Conservation (phyloP, 2,113 vertebrate species). For the Bubo scandiacus region DNA sequence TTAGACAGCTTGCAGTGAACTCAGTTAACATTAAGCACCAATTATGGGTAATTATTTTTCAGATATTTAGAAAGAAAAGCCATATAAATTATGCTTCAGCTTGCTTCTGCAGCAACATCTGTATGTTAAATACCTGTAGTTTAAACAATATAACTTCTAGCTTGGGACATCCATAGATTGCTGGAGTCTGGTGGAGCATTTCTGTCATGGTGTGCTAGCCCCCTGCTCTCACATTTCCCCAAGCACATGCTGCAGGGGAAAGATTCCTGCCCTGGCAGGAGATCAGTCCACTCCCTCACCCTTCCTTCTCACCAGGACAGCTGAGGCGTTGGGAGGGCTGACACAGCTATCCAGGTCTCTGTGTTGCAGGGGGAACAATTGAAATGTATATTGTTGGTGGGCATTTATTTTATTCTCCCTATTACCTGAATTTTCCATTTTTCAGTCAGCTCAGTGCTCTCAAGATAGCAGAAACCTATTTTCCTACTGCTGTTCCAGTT, state of each 20-base stretch:
- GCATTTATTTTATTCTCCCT: not conserved
- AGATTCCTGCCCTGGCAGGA: not conserved
- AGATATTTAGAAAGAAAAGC: not conserved
- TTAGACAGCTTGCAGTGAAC: not conserved
- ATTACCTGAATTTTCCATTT: not conserved
- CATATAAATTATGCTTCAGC: not conserved
- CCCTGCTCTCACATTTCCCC: not conserved
- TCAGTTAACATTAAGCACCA: not conserved
- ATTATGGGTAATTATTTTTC: slow-evolving; percentile 11
- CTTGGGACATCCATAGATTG: not conserved
- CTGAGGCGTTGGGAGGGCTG: not conserved
- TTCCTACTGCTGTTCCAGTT: not conserved
- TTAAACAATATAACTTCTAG: not conserved
- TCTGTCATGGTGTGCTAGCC: not conserved
- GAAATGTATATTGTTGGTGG: not conserved
- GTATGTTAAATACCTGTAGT: not conserved
- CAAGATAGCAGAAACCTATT: not conserved
- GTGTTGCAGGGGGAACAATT: not conserved
- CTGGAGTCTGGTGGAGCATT: not conserved
- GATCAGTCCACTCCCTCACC: not conserved
- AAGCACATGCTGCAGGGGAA: accelerated
- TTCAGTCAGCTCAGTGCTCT: not conserved
- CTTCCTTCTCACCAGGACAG: accelerated
- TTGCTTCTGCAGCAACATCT: not conserved
- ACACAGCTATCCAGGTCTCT: too few species aligned